Percentiles rank a stretch among this genome's conserved stretches.
phyloP scores from a whole-genome alignment of 2,113 vertebrate genomes.

The Smithornis capensis region DNA sequence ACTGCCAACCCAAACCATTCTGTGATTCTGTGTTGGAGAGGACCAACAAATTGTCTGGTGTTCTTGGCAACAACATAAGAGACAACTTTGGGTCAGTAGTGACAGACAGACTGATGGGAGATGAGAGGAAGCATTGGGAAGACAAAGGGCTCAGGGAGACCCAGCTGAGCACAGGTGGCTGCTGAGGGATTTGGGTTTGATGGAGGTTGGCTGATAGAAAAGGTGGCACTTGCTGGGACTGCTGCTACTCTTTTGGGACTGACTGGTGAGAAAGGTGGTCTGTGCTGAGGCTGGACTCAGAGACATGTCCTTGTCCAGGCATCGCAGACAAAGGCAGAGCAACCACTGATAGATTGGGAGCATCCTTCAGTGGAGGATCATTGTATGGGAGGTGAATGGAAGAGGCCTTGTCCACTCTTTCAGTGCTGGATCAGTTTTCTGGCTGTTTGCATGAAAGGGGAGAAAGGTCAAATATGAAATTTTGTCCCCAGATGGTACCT shows the following conservation, averaged over 20 bases:
- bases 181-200: neutral
- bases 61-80: neutral
- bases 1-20: neutral
- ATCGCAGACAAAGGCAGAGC: neutral
- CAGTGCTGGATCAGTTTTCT: neutral
- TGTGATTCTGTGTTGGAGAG: neutral
- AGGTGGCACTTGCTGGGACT: neutral
- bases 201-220: neutral
- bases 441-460: neutral
- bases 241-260: neutral
- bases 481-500: constrained; percentile 70
- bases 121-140: neutral
- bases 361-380: neutral
- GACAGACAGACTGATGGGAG: neutral
- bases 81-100: neutral
- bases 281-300: neutral
- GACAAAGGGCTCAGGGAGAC: neutral
- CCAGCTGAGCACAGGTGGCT: neutral
- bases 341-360: neutral
- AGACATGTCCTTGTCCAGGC: neutral
- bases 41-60: neutral
- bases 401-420: neutral
- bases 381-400: neutral
- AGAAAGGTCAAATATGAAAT: constrained; percentile 59
- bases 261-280: neutral